Conservation (phyloP, 2,888 invertebrate species). For the Leptothorax acervorum region DNA sequence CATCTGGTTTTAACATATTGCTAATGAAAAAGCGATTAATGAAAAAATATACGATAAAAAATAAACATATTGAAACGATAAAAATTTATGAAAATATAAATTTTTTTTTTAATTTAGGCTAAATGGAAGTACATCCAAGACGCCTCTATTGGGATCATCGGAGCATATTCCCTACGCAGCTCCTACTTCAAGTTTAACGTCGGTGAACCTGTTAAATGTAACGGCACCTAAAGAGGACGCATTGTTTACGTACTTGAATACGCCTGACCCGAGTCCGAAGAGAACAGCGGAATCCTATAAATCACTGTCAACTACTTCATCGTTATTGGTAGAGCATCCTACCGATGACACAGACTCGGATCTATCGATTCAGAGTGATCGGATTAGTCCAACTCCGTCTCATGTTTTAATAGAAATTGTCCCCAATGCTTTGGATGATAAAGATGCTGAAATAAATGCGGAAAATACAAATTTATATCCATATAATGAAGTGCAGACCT, state of each 20-base stretch:
- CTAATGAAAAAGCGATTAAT: not conserved
- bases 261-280: slow-evolving; percentile 71
- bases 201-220: slow-evolving; percentile 53
- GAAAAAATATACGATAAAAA: not conserved
- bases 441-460: slow-evolving; percentile 47
- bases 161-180: slow-evolving; percentile 53
- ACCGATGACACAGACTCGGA: slow-evolving; percentile 79
- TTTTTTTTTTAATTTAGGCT: not conserved
- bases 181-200: slow-evolving; percentile 57
- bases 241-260: slow-evolving; percentile 76
- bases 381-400: slow-evolving; percentile 74
- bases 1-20: not conserved
- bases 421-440: slow-evolving; percentile 63
- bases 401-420: slow-evolving; percentile 71
- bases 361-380: slow-evolving; percentile 75
- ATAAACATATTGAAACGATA: not conserved
- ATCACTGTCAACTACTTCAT: slow-evolving; percentile 75
- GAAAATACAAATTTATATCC: slow-evolving; percentile 59
- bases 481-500: slow-evolving; percentile 11
- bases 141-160: slow-evolving; percentile 41
- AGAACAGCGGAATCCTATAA: slow-evolving; percentile 60
- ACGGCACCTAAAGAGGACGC: slow-evolving; percentile 73
- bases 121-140: slow-evolving; percentile 41
- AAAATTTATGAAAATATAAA: not conserved
- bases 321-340: slow-evolving; percentile 76